Conservation (phyloP, 1,140 invertebrate species). For the Drosophila arawakana region DNA sequence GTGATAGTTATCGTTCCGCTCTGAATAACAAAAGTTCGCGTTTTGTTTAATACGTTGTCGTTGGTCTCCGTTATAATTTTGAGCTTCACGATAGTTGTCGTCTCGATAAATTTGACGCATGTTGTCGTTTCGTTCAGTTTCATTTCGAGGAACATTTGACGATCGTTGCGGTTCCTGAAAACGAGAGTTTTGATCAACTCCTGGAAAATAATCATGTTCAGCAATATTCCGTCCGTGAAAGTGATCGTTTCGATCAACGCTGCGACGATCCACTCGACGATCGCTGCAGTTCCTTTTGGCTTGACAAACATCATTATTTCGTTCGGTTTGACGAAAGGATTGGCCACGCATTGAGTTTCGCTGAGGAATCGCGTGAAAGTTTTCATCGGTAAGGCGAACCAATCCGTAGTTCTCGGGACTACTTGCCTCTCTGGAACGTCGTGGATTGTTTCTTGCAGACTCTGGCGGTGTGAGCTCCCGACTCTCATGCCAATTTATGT, state of each 20-base stretch:
- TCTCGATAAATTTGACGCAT: no score
- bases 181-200: no score
- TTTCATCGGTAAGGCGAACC: constrained; percentile 7
- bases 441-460: neutral
- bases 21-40: neutral
- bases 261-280: neutral
- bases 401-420: constrained; percentile 13
- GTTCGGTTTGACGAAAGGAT: neutral
- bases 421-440: neutral
- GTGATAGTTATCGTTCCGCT: neutral
- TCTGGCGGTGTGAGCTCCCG: neutral
- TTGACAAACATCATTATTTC: neutral
- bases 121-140: no score
- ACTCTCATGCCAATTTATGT: constrained; percentile 59
- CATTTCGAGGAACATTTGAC: no score
- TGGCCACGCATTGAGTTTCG: neutral
- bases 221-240: no score
- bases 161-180: no score
- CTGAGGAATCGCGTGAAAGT: neutral
- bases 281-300: neutral
- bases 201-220: no score
- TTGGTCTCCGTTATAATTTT: no score
- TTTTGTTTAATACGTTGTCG: no score
- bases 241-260: neutral
- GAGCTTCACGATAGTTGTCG: no score